Evolutionary conservation across 2,797 vertebrate species (phyloP).

Genomic region (Chromis chromis): DNA sequence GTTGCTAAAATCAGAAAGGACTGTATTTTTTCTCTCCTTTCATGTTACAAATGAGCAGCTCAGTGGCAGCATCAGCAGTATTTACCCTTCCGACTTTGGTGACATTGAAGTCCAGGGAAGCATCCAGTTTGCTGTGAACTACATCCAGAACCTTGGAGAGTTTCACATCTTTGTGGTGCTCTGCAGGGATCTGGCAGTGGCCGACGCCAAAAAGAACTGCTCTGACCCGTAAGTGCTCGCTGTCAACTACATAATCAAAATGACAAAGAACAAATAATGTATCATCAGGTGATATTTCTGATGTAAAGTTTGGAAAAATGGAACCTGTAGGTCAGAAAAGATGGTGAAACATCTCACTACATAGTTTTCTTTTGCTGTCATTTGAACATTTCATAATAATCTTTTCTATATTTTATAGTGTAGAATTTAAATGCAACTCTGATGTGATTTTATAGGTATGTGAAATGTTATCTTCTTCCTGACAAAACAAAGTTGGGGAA

Average conservation of each 20-base stretch:
- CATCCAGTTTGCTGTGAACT: conserved; percentile 92
- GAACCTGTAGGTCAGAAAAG: background rate
- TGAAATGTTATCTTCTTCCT: conserved; percentile 94
- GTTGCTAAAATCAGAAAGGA: background rate
- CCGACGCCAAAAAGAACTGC: conserved; percentile 89
- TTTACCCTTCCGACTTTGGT: conserved; percentile 88
- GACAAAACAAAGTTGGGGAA: conserved; percentile 94
- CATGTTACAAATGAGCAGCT: conserved; percentile 78
- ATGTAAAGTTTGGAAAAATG: too few species aligned
- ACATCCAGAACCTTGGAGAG: conserved; percentile 90
- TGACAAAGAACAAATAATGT: background rate
- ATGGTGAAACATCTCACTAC: background rate
- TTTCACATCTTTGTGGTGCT: conserved; percentile 93
- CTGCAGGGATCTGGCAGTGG: conserved; percentile 90
- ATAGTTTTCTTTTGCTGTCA: too few species aligned
- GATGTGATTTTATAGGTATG: conserved; percentile 85
- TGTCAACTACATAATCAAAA: background rate
- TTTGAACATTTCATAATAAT: too few species aligned
- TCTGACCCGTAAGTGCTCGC: conserved; percentile 92
- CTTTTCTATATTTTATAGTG: background rate
- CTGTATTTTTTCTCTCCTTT: background rate
- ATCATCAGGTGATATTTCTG: background rate
- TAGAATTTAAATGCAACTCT: background rate
- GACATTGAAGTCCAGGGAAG: conserved; percentile 90
- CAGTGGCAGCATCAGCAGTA: conserved; percentile 90